These are phyloP conservation scores for Rugalucina vietnamica DNA, from an alignment of 2,888 invertebrate species.

Conservation along the genomic window DNA sequence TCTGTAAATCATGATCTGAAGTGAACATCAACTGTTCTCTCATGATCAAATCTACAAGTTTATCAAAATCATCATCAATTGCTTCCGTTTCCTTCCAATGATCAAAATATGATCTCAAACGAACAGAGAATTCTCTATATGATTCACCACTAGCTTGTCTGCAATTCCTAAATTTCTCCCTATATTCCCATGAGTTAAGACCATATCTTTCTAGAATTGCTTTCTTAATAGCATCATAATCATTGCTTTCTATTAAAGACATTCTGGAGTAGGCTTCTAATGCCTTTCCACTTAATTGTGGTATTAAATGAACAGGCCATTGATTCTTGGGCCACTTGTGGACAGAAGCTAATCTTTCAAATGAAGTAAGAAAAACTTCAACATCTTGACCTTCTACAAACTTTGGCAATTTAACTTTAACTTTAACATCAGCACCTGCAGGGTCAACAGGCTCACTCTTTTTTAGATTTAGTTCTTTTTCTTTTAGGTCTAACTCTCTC, in stretches of 20 bases:
- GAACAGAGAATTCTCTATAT: neutral
- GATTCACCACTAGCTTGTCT: neutral
- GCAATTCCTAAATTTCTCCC: neutral
- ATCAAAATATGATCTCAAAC: neutral
- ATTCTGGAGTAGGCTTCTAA: neutral
- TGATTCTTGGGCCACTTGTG: neutral
- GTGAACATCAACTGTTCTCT: neutral
- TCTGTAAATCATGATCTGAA: neutral
- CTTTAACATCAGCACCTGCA: neutral
- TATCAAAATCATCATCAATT: neutral
- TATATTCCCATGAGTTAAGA: neutral
- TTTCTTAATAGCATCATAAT: neutral
- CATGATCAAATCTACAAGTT: neutral
- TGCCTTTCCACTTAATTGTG: neutral
- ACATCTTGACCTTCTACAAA: neutral
- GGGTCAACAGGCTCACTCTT: neutral
- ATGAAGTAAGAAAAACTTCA: constrained; percentile 3
- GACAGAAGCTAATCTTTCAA: neutral
- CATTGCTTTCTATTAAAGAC: neutral
- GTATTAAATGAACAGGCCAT: neutral
- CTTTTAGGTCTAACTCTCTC: neutral
- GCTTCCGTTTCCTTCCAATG: neutral
- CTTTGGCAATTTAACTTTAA: neutral
- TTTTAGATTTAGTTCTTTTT: neutral
- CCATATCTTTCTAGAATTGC: constrained; percentile 1